Conservation (phyloP, 2,797 vertebrate species). For the Spondyliosoma cantharus region DNA sequence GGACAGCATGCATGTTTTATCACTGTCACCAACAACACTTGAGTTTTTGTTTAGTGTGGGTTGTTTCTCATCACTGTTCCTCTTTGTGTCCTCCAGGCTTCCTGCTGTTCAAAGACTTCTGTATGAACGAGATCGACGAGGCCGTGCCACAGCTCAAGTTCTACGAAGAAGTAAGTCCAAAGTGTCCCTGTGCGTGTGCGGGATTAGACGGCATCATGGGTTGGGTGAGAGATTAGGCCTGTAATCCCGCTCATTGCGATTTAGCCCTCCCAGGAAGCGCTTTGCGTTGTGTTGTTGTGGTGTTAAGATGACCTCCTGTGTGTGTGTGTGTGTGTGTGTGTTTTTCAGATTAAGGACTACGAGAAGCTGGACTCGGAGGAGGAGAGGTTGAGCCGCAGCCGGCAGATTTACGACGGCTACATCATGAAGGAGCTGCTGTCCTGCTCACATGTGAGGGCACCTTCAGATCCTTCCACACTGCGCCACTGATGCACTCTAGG, state of each 20-base stretch:
- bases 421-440: slow-evolving; percentile 99
- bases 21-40: background rate
- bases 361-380: slow-evolving; percentile 96
- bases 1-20: too few relatives aligned
- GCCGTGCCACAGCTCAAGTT: slow-evolving; percentile 97
- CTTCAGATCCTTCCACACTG: background rate
- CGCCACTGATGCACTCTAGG: background rate
- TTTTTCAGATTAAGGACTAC: slow-evolving; percentile 94
- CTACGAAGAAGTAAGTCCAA: slow-evolving; percentile 92
- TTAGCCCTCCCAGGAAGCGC: slow-evolving; percentile 34
- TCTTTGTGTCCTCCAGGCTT: slow-evolving; percentile 86
- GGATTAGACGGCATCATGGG: slow-evolving; percentile 48
- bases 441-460: slow-evolving; percentile 90
- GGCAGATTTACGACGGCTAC: slow-evolving; percentile 94
- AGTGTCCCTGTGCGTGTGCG: background rate
- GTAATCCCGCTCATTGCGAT: slow-evolving; percentile 66
- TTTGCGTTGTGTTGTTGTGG: background rate
- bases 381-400: slow-evolving; percentile 89
- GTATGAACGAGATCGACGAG: slow-evolving; percentile 95
- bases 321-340: background rate
- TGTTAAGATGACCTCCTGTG: background rate
- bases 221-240: slow-evolving; percentile 41
- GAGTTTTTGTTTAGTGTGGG: too few relatives aligned
- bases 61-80: background rate
- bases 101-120: slow-evolving; percentile 97